Base-by-base conservation (phyloP, 1,140 invertebrate species). In the Conus ventricosus region DNA sequence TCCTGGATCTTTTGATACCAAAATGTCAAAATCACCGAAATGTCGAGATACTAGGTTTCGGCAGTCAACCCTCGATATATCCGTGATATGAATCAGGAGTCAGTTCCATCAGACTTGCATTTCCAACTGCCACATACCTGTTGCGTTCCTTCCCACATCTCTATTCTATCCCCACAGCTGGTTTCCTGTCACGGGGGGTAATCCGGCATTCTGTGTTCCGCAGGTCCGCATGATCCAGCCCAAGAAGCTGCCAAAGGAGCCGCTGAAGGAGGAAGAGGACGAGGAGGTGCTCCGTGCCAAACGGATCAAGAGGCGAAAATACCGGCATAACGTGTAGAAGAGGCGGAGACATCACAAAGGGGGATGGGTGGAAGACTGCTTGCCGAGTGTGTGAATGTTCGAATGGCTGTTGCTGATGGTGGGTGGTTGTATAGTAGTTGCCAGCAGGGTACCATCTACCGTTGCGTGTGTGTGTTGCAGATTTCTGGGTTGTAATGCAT, bases 291-390 rank as follows among this genome's bases (percentile, higher is more conserved):
- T 88, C 20, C 27, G 84, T 57, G 83, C 75, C 57, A 88, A 85
- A 54, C 76, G 88, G 20, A 90, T 87, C 82, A 90, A 89, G 80
- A 63, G 90, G 51, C 84, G 90, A 23, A 87, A 88, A 55, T 90
- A 60, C 63, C 80, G 88, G 23, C 78, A 81, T 55, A 82, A 88
- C 76, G 39, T 90, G 15, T 90, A 63, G 78, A 39, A 39, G 39
- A 39, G 3, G 39, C 39, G 39, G 39, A 39, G 39, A 39, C 39
- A 17, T 20, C 54, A n/a, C 53, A 25, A 17, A 15, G 11, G 27
- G 13, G 53, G 51, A 1, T 8, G 17, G 76, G 11, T 51, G 11
- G 4, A 20, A 39, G 39, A 39, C 39, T 39, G 67, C 20, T 20
- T 75, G 67, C 20, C 67, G 1, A n/a, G 17, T 23, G 39, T 75